Evolutionary conservation across 2,888 invertebrate species (phyloP).

Genomic region (Bombylius discolor): DNA sequence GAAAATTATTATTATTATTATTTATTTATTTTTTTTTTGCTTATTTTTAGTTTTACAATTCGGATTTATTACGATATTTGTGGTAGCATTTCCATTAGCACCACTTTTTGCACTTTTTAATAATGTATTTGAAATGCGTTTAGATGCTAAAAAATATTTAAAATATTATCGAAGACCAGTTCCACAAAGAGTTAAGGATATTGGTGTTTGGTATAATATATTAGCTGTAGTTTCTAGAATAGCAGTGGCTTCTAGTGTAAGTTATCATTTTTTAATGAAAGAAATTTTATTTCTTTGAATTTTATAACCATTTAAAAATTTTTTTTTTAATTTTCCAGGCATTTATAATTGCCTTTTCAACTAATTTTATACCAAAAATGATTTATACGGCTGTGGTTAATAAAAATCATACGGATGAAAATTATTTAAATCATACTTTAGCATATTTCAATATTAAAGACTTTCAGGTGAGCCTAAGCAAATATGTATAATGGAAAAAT

Average conservation of each 20-base stretch:
- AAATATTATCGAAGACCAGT: conserved; percentile 60
- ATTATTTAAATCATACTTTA: conserved; percentile 57
- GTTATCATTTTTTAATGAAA: conserved; percentile 23
- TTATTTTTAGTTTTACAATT: conserved; percentile 59
- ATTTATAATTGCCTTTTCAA: conserved; percentile 72
- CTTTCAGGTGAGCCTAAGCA: conserved; percentile 32
- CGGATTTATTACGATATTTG: conserved; percentile 76
- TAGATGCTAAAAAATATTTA: conserved; percentile 71
- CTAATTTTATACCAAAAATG: conserved; percentile 66
- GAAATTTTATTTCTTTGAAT: background rate
- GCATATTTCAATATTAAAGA: conserved; percentile 52
- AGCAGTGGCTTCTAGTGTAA: conserved; percentile 65
- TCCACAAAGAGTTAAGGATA: conserved; percentile 57
- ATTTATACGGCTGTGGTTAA: conserved; percentile 47
- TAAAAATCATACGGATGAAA: conserved; percentile 39
- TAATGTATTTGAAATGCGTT: conserved; percentile 69
- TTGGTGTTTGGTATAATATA: conserved; percentile 68
- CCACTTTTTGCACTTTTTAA: conserved; percentile 70
- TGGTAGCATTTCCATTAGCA: conserved; percentile 73
- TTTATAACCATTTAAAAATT: background rate
- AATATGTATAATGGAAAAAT: background rate
- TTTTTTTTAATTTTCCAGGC: conserved; percentile 40
- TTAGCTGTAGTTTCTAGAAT: conserved; percentile 60
- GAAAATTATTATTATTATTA: background rate
- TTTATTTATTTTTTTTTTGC: background rate